These are phyloP conservation scores for Anneissia japonica DNA, from an alignment of 35 echinoderm and acorn worm species.

Conservation along the genomic window DNA sequence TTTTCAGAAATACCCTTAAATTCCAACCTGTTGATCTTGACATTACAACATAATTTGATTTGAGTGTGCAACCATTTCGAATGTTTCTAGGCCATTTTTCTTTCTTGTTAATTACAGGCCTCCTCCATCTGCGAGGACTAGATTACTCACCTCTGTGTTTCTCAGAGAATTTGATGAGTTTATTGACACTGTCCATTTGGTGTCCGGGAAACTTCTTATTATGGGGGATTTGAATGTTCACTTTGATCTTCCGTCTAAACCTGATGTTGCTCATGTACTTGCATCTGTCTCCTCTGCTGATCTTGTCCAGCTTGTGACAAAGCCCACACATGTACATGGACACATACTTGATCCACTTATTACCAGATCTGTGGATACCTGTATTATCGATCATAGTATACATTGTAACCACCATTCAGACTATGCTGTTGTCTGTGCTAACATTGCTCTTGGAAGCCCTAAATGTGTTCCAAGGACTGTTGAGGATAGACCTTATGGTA, in stretches of 20 bases:
- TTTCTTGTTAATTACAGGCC: slow-evolving; percentile 15
- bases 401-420: too few species aligned
- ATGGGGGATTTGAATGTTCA: slow-evolving; percentile 8
- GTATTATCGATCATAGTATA: too few species aligned
- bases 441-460: too few species aligned
- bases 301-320: not conserved
- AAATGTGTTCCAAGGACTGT: too few species aligned
- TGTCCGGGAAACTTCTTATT: slow-evolving; percentile 4
- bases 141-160: slow-evolving; percentile 3
- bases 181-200: not conserved
- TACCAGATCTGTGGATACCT: too few species aligned
- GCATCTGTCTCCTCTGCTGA: not conserved
- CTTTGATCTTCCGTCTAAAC: not conserved
- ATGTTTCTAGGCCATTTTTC: not conserved
- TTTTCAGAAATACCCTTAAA: slow-evolving; percentile 4
- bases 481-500: too few species aligned
- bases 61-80: slow-evolving; percentile 1
- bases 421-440: too few species aligned
- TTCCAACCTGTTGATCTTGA: not conserved
- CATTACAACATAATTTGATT: not conserved
- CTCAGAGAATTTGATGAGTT: slow-evolving; percentile 9
- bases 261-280: not conserved
- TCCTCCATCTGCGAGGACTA: slow-evolving; percentile 16
- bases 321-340: slow-evolving; percentile 4
- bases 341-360: slow-evolving; percentile 5